Conservation (phyloP, 2,888 invertebrate species). For the Gibbula magus region DNA sequence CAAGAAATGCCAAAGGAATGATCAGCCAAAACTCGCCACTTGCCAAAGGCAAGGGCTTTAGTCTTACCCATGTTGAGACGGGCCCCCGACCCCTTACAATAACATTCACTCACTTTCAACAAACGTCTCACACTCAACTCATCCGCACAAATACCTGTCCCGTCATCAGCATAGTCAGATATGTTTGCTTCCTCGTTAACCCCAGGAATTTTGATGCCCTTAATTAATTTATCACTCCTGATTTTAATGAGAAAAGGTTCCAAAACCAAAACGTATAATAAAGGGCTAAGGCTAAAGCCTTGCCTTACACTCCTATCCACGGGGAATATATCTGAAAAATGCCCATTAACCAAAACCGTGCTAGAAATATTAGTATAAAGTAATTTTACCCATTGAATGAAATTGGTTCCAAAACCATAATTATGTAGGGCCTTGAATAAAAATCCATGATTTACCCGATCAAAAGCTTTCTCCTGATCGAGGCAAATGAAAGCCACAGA, state of each 20-base stretch:
- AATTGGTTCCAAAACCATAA: conserved; percentile 42
- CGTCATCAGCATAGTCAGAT: conserved; percentile 33
- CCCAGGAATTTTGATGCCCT: background rate
- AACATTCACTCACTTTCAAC: conserved; percentile 15
- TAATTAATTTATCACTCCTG: background rate
- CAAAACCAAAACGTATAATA: conserved; percentile 23
- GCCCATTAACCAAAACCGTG: conserved; percentile 41
- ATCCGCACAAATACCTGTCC: conserved; percentile 20
- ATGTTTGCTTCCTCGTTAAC: conserved; percentile 26
- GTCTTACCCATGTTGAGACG: conserved; percentile 27
- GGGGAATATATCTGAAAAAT: too few species aligned
- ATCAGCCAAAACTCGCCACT: too few species aligned
- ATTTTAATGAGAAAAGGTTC: conserved; percentile 26
- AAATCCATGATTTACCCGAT: too few species aligned
- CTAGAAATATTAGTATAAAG: conserved; percentile 44
- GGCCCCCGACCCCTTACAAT: conserved; percentile 18
- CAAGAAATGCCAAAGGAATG: too few species aligned
- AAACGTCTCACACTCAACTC: conserved; percentile 12
- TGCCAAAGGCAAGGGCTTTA: conserved; percentile 18
- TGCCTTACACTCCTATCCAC: conserved; percentile 15
- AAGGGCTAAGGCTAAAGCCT: conserved; percentile 20
- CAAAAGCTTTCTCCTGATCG: too few species aligned
- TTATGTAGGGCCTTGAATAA: too few species aligned
- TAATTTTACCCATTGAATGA: conserved; percentile 46
- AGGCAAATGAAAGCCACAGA: too few species aligned